Evolutionary conservation across 2,888 invertebrate species (phyloP).

Genomic region (Octonoba sinensis): DNA sequence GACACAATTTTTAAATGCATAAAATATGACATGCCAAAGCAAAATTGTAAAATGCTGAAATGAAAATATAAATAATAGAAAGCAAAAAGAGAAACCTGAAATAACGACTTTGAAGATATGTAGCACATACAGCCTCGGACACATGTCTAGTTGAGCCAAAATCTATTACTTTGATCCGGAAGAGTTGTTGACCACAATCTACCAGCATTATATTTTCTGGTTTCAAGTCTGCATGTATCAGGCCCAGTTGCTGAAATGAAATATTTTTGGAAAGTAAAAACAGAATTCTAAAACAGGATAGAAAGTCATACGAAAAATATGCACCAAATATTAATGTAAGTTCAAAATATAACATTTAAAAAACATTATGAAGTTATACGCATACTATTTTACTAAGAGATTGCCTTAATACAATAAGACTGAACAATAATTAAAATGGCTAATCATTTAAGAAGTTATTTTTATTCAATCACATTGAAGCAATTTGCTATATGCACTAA

Average conservation of each 20-base stretch:
- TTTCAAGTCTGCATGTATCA: slow-evolving; percentile 99
- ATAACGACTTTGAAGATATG: slow-evolving; percentile 98
- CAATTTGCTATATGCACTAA: no score
- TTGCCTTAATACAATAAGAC: background rate
- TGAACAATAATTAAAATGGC: background rate
- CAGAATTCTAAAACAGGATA: background rate
- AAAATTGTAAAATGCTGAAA: no score
- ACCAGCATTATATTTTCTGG: slow-evolving; percentile 99
- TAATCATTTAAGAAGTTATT: no score
- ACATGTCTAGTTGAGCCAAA: slow-evolving; percentile 99
- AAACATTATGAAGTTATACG: no score
- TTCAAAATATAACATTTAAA: no score
- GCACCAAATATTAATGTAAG: background rate
- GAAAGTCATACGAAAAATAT: no score
- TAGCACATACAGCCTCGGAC: slow-evolving; percentile 99
- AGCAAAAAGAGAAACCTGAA: no score
- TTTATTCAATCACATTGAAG: no score
- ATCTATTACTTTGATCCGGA: slow-evolving; percentile 99
- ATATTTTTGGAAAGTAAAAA: background rate
- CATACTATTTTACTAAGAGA: background rate
- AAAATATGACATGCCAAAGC: no score
- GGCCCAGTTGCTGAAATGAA: slow-evolving; percentile 87
- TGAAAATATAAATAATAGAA: no score
- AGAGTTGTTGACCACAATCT: slow-evolving; percentile 97
- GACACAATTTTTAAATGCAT: no score